Conservation (phyloP, 2,797 vertebrate genomes). For the Halcyon chelicuti region DNA sequence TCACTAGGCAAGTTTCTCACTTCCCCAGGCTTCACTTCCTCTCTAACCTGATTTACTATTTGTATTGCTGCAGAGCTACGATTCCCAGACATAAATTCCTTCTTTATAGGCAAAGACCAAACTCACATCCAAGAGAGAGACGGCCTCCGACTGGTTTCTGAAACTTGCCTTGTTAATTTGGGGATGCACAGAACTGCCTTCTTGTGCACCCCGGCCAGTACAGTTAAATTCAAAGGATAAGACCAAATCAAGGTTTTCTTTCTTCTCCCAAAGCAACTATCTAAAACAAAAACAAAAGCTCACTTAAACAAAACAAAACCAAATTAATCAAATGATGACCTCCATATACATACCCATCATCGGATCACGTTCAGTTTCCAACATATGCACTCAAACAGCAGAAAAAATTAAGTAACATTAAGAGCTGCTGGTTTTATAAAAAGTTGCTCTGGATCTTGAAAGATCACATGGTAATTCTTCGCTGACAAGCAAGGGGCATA, state of each 20-base stretch:
- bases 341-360: not conserved
- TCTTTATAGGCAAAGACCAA: not conserved
- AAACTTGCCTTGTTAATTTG: not conserved
- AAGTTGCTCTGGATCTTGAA: not conserved
- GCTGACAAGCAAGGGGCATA: not conserved
- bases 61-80: not conserved
- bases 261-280: not conserved
- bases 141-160: not conserved
- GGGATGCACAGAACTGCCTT: not conserved
- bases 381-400: accelerated
- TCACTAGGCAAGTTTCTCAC: not conserved
- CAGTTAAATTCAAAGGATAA: not conserved
- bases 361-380: not conserved
- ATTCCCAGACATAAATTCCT: not conserved
- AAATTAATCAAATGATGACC: not conserved
- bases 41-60: not conserved
- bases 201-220: not conserved
- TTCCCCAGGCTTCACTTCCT: not conserved
- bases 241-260: not conserved
- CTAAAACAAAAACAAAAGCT: not conserved
- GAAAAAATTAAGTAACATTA: not conserved
- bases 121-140: not conserved
- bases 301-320: not conserved
- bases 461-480: not conserved
- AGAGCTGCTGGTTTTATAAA: not conserved